Evolutionary conservation across 2,888 invertebrate genomes (phyloP).

Genomic region (Bugulina stolonifera): DNA sequence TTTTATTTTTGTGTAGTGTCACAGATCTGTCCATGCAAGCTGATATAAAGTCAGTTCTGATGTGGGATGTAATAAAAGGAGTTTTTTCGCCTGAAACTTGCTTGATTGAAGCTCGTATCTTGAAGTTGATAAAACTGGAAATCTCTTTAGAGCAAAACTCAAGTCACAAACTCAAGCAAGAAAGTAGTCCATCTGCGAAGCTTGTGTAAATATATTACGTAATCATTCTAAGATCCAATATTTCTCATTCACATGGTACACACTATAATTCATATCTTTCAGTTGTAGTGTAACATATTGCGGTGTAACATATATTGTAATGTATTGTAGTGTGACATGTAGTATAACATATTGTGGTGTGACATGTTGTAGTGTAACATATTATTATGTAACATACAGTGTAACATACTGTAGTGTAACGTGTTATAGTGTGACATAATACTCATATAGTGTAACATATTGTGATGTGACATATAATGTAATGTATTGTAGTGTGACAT

Average conservation of each 20-base stretch:
- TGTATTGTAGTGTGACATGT: no score
- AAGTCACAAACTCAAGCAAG: not conserved
- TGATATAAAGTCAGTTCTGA: not conserved
- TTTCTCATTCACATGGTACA: no score
- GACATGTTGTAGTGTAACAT: no score
- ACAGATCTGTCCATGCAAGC: not conserved
- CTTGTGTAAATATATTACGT: slow-evolving; percentile 7
- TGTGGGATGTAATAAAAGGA: slow-evolving; percentile 10
- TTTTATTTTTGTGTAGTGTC: not conserved
- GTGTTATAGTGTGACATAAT: no score
- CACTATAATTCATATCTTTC: no score
- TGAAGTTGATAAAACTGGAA: slow-evolving; percentile 19
- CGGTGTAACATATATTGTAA: no score
- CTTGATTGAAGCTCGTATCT: not conserved
- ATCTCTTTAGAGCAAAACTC: not conserved
- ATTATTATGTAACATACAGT: no score
- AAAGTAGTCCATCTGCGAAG: not conserved
- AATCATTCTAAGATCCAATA: not conserved
- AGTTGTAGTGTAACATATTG: no score
- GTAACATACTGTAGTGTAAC: no score
- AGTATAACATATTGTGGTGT: no score
- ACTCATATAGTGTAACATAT: no score
- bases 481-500: not conserved
- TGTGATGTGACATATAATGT: not conserved
- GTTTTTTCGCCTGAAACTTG: not conserved